Evolutionary conservation across 2,888 invertebrate species (phyloP).

Genomic region (Salpingus planirostris): DNA sequence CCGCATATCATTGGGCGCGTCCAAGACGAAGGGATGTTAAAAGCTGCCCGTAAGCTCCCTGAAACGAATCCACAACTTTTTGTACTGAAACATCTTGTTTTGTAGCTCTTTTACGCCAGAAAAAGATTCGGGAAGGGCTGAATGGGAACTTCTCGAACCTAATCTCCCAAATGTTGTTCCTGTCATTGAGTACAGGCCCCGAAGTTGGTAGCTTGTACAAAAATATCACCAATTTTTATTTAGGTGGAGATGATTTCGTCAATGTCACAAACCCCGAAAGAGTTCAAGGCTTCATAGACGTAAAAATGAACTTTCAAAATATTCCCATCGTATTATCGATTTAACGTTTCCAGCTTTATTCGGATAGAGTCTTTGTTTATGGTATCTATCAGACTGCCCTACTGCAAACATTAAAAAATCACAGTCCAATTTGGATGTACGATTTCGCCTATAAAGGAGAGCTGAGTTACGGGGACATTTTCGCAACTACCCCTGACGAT

Average conservation of each 20-base stretch:
- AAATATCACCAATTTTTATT: slow-evolving; percentile 24
- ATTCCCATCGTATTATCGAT: neutral
- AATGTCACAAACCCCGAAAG: slow-evolving; percentile 19
- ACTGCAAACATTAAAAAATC: slow-evolving; percentile 29
- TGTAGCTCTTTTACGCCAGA: slow-evolving; percentile 25
- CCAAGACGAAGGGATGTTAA: slow-evolving; percentile 45
- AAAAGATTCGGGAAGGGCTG: slow-evolving; percentile 17
- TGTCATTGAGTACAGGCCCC: slow-evolving; percentile 19
- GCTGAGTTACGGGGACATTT: slow-evolving; percentile 39
- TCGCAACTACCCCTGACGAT: slow-evolving; percentile 32
- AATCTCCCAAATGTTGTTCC: slow-evolving; percentile 21
- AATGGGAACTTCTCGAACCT: slow-evolving; percentile 25
- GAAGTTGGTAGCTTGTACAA: slow-evolving; percentile 18
- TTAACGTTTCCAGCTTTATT: slow-evolving; percentile 36
- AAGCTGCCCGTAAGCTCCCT: slow-evolving; percentile 39
- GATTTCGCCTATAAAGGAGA: slow-evolving; percentile 43
- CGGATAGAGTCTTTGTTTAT: slow-evolving; percentile 44
- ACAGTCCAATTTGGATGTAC: slow-evolving; percentile 43
- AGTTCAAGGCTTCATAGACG: slow-evolving; percentile 29
- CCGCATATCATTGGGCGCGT: slow-evolving; percentile 46
- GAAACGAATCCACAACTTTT: too few relatives aligned
- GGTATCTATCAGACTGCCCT: slow-evolving; percentile 38
- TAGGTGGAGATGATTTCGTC: slow-evolving; percentile 18
- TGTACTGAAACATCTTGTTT: too few relatives aligned
- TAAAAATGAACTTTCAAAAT: slow-evolving; percentile 17